Base-by-base conservation (phyloP, 2,888 invertebrate genomes). In the Lycia hirtaria region DNA sequence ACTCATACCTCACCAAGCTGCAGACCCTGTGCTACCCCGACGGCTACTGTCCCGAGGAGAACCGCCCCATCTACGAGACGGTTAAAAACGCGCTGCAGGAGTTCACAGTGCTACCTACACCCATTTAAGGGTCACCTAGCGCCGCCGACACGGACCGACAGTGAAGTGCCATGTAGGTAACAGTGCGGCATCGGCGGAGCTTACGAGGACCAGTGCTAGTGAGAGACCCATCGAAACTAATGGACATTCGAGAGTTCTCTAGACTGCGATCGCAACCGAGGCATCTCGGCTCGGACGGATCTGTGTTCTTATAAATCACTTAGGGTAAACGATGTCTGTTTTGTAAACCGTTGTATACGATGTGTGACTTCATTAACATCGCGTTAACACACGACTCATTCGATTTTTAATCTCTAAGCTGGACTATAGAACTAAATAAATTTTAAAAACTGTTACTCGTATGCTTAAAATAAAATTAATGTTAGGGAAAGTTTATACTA, bases 71-170 rank as follows among this genome's bases (percentile, higher is more conserved):
- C 62, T 97, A 98, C 87, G 97, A 97, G 81, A 96, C 97, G 32
- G 97, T 98, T 57, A 97, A 97, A 91, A 96, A 97, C 76, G 97
- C 97, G 68, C 94, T 98, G 69, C 97, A 97, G 85, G 98, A 98
- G 91, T 98, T 97, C 83, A 96, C 97, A 72, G 96, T 97, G 65
- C 93, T 97, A 79, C 96, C 97, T 22, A 97, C 97, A 68, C 96
- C 97, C 76, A 97, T 97, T 92, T 97, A 96, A 95, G 92, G 87
- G 76, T 86, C 89, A 76, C 87, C 79, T 62, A 89, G 90, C 91
- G 85, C 88, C 91, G 90, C 88, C 87, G 91, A 91, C 33, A 64
- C 83, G 50, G 89, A 90, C 70, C 83, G 88, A 81, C 91, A 88
- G 71, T 90, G 83, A 88, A 75, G 58, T 43, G 51, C 24, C 17